These are phyloP conservation scores for Drosophila lowei DNA, from an alignment of 1,140 invertebrate species.

Conservation along the genomic window DNA sequence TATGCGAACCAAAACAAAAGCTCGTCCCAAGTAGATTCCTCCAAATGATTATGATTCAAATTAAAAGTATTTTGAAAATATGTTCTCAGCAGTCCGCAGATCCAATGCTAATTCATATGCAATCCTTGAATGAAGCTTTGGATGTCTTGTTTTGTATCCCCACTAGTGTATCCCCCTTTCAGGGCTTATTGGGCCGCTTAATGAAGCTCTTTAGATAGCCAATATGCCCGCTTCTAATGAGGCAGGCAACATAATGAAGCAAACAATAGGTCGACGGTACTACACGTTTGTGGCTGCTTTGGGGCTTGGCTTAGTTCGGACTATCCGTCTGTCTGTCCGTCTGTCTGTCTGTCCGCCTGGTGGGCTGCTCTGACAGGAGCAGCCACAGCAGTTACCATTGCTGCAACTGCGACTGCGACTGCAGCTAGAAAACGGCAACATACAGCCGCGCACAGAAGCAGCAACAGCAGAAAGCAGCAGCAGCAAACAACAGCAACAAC, in stretches of 20 bases:
- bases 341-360: background rate
- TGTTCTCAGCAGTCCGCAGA: too few species aligned
- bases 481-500: slow-evolving; percentile 26
- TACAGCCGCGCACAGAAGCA: slow-evolving; percentile 26
- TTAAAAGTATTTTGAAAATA: too few species aligned
- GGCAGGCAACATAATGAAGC: slow-evolving; percentile 34
- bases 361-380: slow-evolving; percentile 8
- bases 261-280: slow-evolving; percentile 67
- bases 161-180: too few species aligned
- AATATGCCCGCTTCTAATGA: slow-evolving; percentile 1
- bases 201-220: slow-evolving; percentile 14
- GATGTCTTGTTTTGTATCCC: too few species aligned
- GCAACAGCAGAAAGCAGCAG: slow-evolving; percentile 24
- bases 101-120: too few species aligned
- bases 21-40: too few species aligned
- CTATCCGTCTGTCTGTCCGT: slow-evolving; percentile 7
- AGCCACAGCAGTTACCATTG: slow-evolving; percentile 25
- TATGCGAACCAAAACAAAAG: too few species aligned
- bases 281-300: slow-evolving; percentile 56
- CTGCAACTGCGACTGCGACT: slow-evolving; percentile 28
- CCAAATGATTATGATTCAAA: too few species aligned
- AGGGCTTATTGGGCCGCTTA: too few species aligned
- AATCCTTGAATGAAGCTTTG: too few species aligned
- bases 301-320: slow-evolving; percentile 55
- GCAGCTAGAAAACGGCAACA: slow-evolving; percentile 38